Evolutionary conservation across 2,888 invertebrate species (phyloP).

Genomic region (Eumacrocentrus americanus): DNA sequence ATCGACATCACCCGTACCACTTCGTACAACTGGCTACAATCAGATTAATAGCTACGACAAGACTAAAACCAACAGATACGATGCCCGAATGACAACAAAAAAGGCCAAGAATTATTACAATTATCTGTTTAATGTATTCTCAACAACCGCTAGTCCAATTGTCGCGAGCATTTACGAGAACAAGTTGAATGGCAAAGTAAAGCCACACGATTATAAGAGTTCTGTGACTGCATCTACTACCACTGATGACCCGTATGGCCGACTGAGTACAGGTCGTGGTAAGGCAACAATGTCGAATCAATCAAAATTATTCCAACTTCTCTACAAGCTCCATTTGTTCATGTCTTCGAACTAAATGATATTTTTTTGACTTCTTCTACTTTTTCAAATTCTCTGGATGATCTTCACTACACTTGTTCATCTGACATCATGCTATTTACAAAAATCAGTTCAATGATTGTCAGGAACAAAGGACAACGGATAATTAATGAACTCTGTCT

Average conservation of each 20-base stretch:
- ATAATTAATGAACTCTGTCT: no score
- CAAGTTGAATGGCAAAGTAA: constrained; percentile 52
- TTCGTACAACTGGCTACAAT: constrained; percentile 30
- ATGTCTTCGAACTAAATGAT: background rate
- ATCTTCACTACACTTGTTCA: no score
- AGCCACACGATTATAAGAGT: constrained; percentile 55
- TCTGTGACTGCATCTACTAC: constrained; percentile 38
- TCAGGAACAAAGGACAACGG: no score
- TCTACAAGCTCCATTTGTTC: constrained; percentile 1
- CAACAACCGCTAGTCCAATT: constrained; percentile 39
- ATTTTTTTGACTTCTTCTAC: constrained; percentile 2
- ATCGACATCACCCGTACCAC: background rate
- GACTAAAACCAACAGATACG: constrained; percentile 30
- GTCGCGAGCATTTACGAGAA: constrained; percentile 44
- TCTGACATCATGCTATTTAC: no score
- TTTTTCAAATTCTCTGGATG: background rate
- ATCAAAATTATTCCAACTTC: constrained; percentile 14
- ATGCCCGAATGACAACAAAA: constrained; percentile 25
- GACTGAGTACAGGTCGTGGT: constrained; percentile 55
- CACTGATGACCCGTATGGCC: constrained; percentile 49
- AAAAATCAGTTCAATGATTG: no score
- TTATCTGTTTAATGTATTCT: constrained; percentile 33
- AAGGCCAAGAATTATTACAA: constrained; percentile 37
- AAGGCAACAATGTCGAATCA: constrained; percentile 44
- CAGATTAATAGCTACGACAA: constrained; percentile 32